A percentile compares a stretch with the other conserved stretches of the same genome.
Evolutionary conservation across 2,113 vertebrate species (phyloP).

Genomic region (Mustela nigripes): DNA sequence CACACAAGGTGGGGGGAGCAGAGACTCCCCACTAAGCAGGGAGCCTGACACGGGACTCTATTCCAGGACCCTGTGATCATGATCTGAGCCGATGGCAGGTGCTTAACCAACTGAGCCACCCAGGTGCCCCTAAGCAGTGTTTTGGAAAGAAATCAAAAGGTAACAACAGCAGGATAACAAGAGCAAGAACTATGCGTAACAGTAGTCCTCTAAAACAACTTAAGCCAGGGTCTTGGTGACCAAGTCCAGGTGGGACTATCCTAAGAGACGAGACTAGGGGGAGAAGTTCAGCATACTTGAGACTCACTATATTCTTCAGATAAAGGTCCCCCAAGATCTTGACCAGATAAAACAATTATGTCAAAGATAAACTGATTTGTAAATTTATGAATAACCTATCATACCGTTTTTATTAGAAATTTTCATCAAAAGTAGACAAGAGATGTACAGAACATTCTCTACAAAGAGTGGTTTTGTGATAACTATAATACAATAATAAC

Average conservation of each 20-base stretch:
- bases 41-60: no score
- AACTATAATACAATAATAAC: not conserved
- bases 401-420: not conserved
- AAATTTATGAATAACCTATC: not conserved
- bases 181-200: not conserved
- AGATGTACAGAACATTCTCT: not conserved
- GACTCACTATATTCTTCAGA: not conserved
- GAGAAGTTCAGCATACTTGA: not conserved
- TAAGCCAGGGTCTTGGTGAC: not conserved
- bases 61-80: no score
- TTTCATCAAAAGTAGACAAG: conserved; percentile 12
- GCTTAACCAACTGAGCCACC: no score
- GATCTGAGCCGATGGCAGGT: no score
- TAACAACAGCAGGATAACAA: not conserved
- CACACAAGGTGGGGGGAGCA: no score
- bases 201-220: not conserved
- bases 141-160: conserved; percentile 38
- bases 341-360: not conserved
- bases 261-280: not conserved
- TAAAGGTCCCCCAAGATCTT: not conserved
- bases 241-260: not conserved
- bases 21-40: no score
- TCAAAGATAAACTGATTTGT: not conserved
- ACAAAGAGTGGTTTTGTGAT: not conserved
- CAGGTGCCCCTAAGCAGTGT: not conserved